Conservation (phyloP, 2,113 vertebrate species). For the Syrmaticus mikado region DNA sequence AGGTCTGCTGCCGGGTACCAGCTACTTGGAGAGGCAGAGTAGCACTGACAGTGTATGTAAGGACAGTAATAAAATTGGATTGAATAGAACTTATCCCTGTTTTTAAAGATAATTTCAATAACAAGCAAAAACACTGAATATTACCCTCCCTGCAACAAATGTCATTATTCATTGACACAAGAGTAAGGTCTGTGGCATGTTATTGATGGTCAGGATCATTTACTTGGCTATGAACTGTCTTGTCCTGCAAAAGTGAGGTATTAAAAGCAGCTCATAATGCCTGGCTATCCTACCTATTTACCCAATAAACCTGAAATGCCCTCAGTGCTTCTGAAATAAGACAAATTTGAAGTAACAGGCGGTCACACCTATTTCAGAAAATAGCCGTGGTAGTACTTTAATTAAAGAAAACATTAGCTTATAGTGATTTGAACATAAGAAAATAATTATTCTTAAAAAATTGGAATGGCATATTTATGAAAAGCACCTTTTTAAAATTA, state of each 20-base stretch:
- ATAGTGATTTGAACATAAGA: background rate
- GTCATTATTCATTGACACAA: background rate
- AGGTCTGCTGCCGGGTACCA: rapidly evolving
- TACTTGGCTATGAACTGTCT: background rate
- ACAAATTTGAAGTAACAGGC: background rate
- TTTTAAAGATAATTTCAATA: background rate
- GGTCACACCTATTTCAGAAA: background rate
- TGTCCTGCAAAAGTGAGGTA: background rate
- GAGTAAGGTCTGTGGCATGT: background rate
- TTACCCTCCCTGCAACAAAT: background rate
- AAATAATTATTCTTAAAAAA: background rate
- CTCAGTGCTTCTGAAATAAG: background rate
- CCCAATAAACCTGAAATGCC: background rate
- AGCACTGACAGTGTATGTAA: background rate
- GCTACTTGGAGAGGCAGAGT: rapidly evolving
- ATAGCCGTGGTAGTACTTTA: background rate
- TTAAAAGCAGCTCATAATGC: background rate
- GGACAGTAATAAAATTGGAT: background rate
- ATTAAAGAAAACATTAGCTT: conserved; percentile 13
- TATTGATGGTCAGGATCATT: background rate
- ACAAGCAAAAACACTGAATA: background rate
- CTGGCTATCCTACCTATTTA: background rate
- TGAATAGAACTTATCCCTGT: background rate
- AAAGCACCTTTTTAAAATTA: background rate
- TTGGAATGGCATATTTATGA: background rate